Conservation (phyloP, 2,797 vertebrate species). For the Peromyscus melanophrys region DNA sequence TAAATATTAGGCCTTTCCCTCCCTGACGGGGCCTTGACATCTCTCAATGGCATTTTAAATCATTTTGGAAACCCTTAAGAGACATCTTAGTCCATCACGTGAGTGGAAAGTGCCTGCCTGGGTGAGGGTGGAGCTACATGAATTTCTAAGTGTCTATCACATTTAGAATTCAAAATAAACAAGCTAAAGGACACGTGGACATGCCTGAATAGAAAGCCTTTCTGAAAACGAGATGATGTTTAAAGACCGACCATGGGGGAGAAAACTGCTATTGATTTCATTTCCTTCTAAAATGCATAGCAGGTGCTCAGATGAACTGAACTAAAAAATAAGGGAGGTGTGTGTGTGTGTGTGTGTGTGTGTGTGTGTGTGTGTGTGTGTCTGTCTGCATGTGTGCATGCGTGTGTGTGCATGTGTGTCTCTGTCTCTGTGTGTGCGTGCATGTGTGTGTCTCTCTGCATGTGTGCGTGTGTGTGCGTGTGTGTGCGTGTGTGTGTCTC, state of each 20-base stretch:
- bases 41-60: slow-evolving; percentile 15
- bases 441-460: too few species aligned
- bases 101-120: not conserved
- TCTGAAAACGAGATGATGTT: slow-evolving; percentile 68
- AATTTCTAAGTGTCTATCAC: slow-evolving; percentile 36
- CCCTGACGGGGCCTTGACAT: not conserved
- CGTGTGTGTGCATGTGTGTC: too few species aligned
- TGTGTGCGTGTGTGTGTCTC: not conserved
- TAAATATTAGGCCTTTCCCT: slow-evolving; percentile 48
- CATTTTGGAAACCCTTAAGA: slow-evolving; percentile 52
- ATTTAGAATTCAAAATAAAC: slow-evolving; percentile 59
- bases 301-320: slow-evolving; percentile 73
- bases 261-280: slow-evolving; percentile 70
- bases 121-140: not conserved
- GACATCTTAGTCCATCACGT: not conserved
- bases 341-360: too few species aligned
- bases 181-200: slow-evolving; percentile 37
- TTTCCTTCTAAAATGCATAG: slow-evolving; percentile 74
- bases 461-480: not conserved
- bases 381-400: too few species aligned
- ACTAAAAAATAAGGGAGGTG: slow-evolving; percentile 58
- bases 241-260: slow-evolving; percentile 60
- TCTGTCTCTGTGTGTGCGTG: too few species aligned
- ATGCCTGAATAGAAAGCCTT: slow-evolving; percentile 59
- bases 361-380: too few species aligned